A percentile compares a stretch with the other conserved stretches of the same genome.
Conservation (phyloP, 1,140 invertebrate species). For the Formica selysi region DNA sequence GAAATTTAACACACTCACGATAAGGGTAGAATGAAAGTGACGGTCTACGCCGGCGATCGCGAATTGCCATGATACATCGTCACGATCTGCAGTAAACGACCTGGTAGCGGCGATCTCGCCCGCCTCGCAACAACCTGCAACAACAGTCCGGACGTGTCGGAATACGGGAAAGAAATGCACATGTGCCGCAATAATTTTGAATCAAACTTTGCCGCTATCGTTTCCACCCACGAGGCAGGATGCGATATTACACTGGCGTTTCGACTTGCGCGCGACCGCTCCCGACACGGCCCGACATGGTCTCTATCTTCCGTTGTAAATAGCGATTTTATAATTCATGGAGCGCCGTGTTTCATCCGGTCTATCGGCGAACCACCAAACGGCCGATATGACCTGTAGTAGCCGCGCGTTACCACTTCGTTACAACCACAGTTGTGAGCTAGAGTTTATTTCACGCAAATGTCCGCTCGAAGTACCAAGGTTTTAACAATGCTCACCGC, state of each 20-base stretch:
- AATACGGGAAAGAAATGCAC: slow-evolving; percentile 31
- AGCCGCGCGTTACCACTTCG: slow-evolving; percentile 63
- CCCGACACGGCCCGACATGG: neutral
- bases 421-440: slow-evolving; percentile 42
- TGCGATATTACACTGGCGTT: slow-evolving; percentile 58
- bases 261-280: neutral
- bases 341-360: slow-evolving; percentile 66
- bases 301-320: slow-evolving; percentile 67
- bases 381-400: slow-evolving; percentile 53
- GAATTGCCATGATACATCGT: slow-evolving; percentile 2
- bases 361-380: slow-evolving; percentile 65
- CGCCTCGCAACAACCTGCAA: neutral
- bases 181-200: slow-evolving; percentile 17
- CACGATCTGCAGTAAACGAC: neutral
- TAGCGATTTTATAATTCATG: slow-evolving; percentile 77
- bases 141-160: neutral
- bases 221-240: slow-evolving; percentile 46
- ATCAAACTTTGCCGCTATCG: slow-evolving; percentile 45
- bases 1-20: slow-evolving; percentile 2
- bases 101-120: slow-evolving; percentile 5
- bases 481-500: slow-evolving; percentile 34
- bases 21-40: neutral
- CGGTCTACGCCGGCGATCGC: neutral
- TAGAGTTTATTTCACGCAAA: slow-evolving; percentile 63
- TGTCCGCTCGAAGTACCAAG: slow-evolving; percentile 15